phyloP scores from a whole-genome alignment of 1,140 invertebrate genomes.

The Cydia fagiglandana region DNA sequence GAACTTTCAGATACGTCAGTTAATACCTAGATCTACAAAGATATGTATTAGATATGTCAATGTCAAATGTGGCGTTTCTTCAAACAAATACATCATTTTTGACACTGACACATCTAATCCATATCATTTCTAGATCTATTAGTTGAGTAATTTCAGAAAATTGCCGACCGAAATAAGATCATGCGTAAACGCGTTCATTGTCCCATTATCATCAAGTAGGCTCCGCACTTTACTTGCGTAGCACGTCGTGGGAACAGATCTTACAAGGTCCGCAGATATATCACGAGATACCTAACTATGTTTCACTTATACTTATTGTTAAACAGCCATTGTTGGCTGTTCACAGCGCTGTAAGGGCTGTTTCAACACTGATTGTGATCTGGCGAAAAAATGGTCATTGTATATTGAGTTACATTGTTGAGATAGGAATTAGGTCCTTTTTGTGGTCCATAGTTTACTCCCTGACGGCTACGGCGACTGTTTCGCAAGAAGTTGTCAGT shows the following conservation, averaged over 20 bases:
- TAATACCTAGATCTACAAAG: too few species aligned
- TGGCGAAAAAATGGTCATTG: conserved; percentile 19
- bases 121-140: too few species aligned
- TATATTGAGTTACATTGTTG: not conserved
- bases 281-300: conserved; percentile 15
- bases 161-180: not conserved
- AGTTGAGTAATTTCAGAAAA: too few species aligned
- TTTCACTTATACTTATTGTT: conserved; percentile 22
- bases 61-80: too few species aligned
- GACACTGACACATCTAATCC: too few species aligned
- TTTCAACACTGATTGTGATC: conserved; percentile 20
- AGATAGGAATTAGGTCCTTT: conserved; percentile 16
- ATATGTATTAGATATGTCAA: too few species aligned
- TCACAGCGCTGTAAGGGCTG: conserved; percentile 19
- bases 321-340: not conserved
- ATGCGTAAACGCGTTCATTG: not conserved
- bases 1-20: too few species aligned
- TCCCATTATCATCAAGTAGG: not conserved
- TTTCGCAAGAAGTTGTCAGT: too few species aligned
- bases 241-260: conserved; percentile 11
- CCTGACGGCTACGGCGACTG: not conserved
- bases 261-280: conserved; percentile 24
- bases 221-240: not conserved
- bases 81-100: too few species aligned
- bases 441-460: not conserved